Evolutionary conservation across 2,888 invertebrate species (phyloP), one percentile per base, ranked within the genome.

Genomic region (Coremacera marginata): DNA sequence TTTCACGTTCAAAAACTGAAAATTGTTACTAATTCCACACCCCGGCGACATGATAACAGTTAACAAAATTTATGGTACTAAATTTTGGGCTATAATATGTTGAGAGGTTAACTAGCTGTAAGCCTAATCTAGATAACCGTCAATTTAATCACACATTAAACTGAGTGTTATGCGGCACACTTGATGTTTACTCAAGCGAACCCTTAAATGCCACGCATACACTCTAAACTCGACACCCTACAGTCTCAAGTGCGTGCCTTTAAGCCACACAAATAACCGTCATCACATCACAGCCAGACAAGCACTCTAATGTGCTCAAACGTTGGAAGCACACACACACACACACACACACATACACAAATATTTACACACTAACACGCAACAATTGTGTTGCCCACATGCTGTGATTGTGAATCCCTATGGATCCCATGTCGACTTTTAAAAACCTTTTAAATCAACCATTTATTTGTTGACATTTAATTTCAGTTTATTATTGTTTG

Each of bases 301-400:
- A 60, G 67, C 76, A 75, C 44, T 31, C 55, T 67, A 63, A 78
- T 44, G 67, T 14, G 34, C 51, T 37, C 51, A 49, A 19, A 65
- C 11, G 34, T 22, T 3, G 7, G 37, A 31, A 31, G 3, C 31
- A 31, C 31, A 31, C 31, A 31, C 31, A 31, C n/a, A 31, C 31
- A 31, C 31, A 31, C n/a, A 27, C 31, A 71, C 34, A 63, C 9
- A 44, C 1, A 67, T 8, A 72, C 27, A 77, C 22, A 65, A 27
- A 52, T 22, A 49, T 57, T 76, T 60, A 70, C 51, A 70, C 19
- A 67, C 74, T 49, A 5, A 57, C 71, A 31, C n/a, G 27, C 44
- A 73, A 68, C 49, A 34, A 52, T 25, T 60, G 25, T 60, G 60
- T 60, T 60, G 60, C 27, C 60, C 16, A 60, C 60, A 60, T 60